Evolutionary conservation across 2,113 vertebrate species (phyloP), one percentile per base, ranked within the genome.

Genomic region (Stomatorhinus ivindoensis): DNA sequence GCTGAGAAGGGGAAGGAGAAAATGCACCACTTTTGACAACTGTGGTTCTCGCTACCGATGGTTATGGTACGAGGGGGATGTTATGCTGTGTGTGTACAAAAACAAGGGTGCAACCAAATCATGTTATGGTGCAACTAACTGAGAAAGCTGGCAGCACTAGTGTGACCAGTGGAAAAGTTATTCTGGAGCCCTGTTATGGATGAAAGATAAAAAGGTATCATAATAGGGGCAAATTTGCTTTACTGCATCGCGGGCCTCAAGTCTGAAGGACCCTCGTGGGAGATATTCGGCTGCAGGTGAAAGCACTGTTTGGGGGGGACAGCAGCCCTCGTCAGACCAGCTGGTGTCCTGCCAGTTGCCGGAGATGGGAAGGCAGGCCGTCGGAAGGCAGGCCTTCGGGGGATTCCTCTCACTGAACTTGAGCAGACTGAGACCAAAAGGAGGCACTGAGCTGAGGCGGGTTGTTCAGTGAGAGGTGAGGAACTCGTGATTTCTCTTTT

Each of bases 391-490:
- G 69, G 4, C 31, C 69, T 15, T 39, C 3, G 31, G 31, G 4
- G 4, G 31, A 0, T 24, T 51, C 19, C 47, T 44, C 4, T 82
- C 39, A 19, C 46, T 8, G 73, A 82, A 82, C 15, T 44, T 82
- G 17, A 44, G 35, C 35, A 82, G 76, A 82, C 35, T 19, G 19
- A 42, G 17, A 53, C 47, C 31, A 4, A 47, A 17, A 82, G 89
- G 90, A 90, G 88, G 88, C 91, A 35, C 89, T 87, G 88, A 91
- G 91, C 50, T 39, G 80, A 31, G 10, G 44, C 90, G 90, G 93
- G 86, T 76, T 69, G 87, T 93, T 92, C 90, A 93, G 92, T 90
- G 90, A 90, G 88, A 93, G 91, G 90, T 92, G 90, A 76, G n/a
- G 90, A 90, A 90, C 91, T 83, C 90, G 88, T 39, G 89, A 44